Evolutionary conservation across 2,113 vertebrate species (phyloP), one percentile per base, ranked within the genome.

Genomic region (Dromaius novaehollandiae): DNA sequence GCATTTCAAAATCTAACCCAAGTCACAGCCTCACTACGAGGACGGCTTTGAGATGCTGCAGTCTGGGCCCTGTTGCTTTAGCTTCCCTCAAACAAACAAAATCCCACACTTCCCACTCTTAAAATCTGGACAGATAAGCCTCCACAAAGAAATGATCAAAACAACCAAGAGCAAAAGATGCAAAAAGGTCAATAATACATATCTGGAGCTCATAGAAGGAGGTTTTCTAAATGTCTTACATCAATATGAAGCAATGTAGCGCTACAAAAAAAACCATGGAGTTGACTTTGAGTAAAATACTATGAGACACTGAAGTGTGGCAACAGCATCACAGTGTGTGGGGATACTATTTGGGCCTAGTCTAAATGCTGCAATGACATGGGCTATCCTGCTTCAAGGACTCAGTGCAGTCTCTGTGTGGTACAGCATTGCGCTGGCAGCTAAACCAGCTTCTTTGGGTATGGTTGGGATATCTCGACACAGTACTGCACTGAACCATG

Each of bases 81-180:
- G 58, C 56, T 68, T 32, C 7, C 28, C 20, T 6, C 18, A 30
- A 61, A 83, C 7, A 61, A 77, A 65, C 12, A 75, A 86, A 79
- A 88, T 14, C 28, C 14, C 46, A 24, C 0, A 0, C 6, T 2
- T 65, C 7, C 2, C 3, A 34, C 13, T 21, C 7, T 36, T 74
- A 26, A 22, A 32, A 65, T 70, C 19, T 34, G 38, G 7, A 36
- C 14, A 65, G 9, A 4, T 36, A 65, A 63, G 44, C 6, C 5
- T 60, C 56, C 56, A 19, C 56, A 60, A 60, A 60, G 56, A 60
- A 60, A 34, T 60, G 30, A 34, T 60, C 30, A 34, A 60, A 60
- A 34, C 11, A 78, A 7, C 26, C 32, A 58, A 44, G 19, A 42
- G 9, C 10, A 0, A 46, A 82, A 71, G 19, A 63, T 3, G 22